Evolutionary conservation across 2,113 vertebrate genomes (phyloP), one percentile per base, ranked within the genome.

Genomic region (Cyphomyrus discorhynchus): DNA sequence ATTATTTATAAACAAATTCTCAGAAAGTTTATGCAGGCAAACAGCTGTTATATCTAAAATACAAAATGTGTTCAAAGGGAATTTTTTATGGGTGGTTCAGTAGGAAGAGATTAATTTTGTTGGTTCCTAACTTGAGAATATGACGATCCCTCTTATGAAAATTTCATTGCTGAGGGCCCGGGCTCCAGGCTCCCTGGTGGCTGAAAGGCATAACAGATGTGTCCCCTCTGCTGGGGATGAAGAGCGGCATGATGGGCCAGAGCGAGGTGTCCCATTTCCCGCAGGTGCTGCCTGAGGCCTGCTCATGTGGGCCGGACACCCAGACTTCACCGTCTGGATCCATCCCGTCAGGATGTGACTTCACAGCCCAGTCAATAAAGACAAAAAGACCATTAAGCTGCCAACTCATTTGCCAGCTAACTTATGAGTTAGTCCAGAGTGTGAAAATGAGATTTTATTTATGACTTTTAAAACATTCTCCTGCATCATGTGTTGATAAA

Each of bases 251-350:
- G 5, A 27, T 35, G n/a, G 11, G 80, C 19, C 39, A n/a, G 45
- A 84, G 45, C 17, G 9, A 27, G 82, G 15, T 49, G 83, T n/a
- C 9, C 83, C 45, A 13, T 47, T 87, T 19, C 50, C 31, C 50
- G 8, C 27, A 87, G 86, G 86, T 87, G 85, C 85, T 56, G 84
- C 21, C 31, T 46, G 47, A 52, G 46, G 5, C 50, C 49, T 47
- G 5, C 6, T 53, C 3, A 24, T 13, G n/a, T 35, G 10, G n/a
- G 9, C 66, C 27, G 35, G 45, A 50, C 66, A 49, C 83, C 90
- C 56, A 52, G 21, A 58, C 42, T 88, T 89, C 88, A 66, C 89
- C 91, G 91, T 87, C 50, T 89, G 88, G 85, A 92, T 89, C 27
- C 8, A 24, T 83, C 86, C 47, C 50, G 45, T 45, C 84, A 77